Evolutionary conservation across 2,888 invertebrate species (phyloP), one percentile per base, ranked within the genome.

Genomic region (Troilus luridus): DNA sequence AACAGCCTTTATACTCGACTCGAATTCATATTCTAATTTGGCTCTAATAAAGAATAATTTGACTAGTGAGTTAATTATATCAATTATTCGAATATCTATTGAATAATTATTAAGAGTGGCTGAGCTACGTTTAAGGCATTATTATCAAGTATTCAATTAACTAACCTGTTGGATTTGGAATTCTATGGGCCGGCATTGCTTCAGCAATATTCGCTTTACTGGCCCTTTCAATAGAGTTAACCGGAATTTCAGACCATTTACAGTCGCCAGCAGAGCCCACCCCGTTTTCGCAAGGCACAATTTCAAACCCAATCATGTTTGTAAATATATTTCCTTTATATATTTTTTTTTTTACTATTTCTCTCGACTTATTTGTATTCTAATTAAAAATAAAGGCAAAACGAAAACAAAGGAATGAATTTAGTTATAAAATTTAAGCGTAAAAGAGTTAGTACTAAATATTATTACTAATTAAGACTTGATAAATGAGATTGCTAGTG

Each of bases 211-310:
- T 77, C 72, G 72, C 72, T 77, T 77, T 77, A 77, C 72, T 41
- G 72, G 72, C 72, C 72, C 72, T 77, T 77, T 77, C 72, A 77
- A 77, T 77, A 77, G 72, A 77, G 72, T 77, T 77, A 77, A 77
- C 72, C 72, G 72, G 72, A 77, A 77, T 77, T 77, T 77, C 72
- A 77, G 72, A 77, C 72, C 72, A 77, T 77, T 77, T 77, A 27
- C 72, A 77, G 72, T 77, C 72, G 14, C 72, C 41, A 6, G 72
- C 41, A 77, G 72, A 6, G 72, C 5, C 72, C 27, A 9, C 11
- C 72, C 72, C 72, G 72, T 41, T 77, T 77, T 77, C 72, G 72
- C 72, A 77, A 41, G 72, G 72, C 72, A 27, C 72, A 77, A 77
- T 77, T 77, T 41, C 8, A 77, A 77, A 5, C 27, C 72, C 27